Evolutionary conservation across 2,113 vertebrate genomes (phyloP).

Genomic region (Scytalopus superciliaris): DNA sequence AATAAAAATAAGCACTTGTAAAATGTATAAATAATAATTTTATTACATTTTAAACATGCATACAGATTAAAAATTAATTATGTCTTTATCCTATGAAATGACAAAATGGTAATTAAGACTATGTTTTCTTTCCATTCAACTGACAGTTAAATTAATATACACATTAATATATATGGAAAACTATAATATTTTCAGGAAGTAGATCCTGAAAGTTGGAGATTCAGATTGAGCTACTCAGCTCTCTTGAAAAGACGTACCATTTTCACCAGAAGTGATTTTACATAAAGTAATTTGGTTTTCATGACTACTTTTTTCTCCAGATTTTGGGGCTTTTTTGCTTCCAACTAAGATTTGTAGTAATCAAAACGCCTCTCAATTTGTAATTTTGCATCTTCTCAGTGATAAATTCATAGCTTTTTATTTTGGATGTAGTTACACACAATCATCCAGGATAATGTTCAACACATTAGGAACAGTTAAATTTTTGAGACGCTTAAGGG

Average conservation of each 20-base stretch:
- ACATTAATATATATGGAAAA: too few relatives aligned
- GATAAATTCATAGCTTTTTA: not conserved
- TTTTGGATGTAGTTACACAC: not conserved
- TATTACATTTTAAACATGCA: not conserved
- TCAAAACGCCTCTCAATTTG: not conserved
- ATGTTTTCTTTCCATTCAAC: not conserved
- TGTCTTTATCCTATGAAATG: not conserved
- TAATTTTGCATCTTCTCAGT: not conserved
- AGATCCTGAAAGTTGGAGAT: not conserved
- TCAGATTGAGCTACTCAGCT: not conserved
- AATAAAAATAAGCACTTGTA: not conserved
- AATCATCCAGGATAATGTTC: not conserved
- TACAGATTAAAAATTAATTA: not conserved
- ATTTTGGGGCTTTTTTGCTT: too few relatives aligned
- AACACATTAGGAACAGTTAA: not conserved
- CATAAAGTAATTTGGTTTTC: not conserved
- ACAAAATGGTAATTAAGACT: not conserved
- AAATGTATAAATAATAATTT: not conserved
- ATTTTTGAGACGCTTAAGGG: not conserved
- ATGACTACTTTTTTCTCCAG: fast-evolving
- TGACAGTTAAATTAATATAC: not conserved
- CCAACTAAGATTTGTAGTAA: not conserved
- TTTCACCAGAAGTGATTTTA: not conserved
- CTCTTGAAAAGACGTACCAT: not conserved
- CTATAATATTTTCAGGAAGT: not conserved